A percentile compares a stretch with the other conserved stretches of the same genome.
These are phyloP conservation scores for Sarcoramphus papa DNA, from an alignment of 2,797 vertebrate species.

Conservation along the genomic window DNA sequence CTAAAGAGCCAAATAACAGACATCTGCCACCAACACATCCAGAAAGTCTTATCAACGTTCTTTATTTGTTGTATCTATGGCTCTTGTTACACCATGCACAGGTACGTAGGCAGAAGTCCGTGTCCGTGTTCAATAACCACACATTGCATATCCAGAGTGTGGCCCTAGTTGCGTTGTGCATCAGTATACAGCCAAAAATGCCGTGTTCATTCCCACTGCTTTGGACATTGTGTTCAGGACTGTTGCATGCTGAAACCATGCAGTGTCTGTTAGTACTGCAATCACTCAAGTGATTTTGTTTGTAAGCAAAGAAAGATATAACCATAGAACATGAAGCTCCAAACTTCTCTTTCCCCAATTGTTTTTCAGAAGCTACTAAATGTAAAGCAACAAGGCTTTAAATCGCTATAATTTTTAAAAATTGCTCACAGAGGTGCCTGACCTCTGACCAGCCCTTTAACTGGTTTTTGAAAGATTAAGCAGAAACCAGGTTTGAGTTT, in stretches of 20 bases:
- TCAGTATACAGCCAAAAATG: not conserved
- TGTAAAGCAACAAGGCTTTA: not conserved
- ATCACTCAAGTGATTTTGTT: not conserved
- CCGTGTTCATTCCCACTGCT: accelerated
- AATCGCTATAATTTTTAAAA: not conserved
- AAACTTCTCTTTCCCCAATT: not conserved
- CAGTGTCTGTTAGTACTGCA: not conserved
- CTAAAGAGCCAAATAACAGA: not conserved
- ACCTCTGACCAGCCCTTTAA: not conserved
- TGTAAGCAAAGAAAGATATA: not conserved
- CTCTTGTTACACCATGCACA: not conserved
- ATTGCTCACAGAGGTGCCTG: not conserved
- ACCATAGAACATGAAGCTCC: not conserved
- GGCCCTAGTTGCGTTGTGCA: not conserved
- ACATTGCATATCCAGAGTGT: not conserved
- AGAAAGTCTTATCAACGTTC: not conserved
- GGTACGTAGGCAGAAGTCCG: not conserved
- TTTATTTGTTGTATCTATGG: not conserved
- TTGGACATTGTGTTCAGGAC: not conserved
- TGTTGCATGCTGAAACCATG: not conserved
- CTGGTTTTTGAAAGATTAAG: not conserved
- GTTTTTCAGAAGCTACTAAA: not conserved
- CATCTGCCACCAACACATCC: not conserved
- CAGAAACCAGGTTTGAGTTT: not conserved
- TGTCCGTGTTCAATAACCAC: not conserved